phyloP scores from a whole-genome alignment of 2,888 invertebrate species.

The Flexamia atlantica region DNA sequence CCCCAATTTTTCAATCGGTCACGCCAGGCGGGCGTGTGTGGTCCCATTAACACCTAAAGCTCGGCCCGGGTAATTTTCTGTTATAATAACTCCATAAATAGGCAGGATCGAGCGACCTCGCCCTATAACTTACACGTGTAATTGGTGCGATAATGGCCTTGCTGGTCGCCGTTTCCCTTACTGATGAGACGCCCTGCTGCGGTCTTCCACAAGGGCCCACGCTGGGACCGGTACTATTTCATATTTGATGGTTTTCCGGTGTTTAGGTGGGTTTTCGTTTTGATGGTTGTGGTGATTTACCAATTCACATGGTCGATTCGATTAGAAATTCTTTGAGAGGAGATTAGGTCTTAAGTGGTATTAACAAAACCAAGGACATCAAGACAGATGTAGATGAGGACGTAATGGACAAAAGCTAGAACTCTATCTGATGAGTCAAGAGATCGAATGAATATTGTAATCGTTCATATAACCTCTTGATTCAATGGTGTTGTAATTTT shows the following conservation, averaged over 20 bases:
- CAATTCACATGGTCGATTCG: no score
- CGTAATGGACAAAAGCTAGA: no score
- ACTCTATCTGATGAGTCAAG: no score
- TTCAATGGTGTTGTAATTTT: no score
- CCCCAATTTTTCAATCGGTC: conserved; percentile 40
- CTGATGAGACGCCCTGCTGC: conserved; percentile 1
- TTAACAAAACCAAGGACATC: no score
- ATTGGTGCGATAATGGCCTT: conserved; percentile 13
- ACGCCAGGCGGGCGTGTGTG: conserved; percentile 17
- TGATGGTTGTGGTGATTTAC: no score
- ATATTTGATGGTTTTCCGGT: neutral
- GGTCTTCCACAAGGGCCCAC: neutral
- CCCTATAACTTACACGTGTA: conserved; percentile 51
- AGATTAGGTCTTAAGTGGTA: no score
- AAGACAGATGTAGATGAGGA: no score
- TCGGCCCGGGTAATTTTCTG: conserved; percentile 39
- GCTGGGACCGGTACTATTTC: neutral
- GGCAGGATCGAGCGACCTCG: conserved; percentile 46
- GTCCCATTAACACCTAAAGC: conserved; percentile 48
- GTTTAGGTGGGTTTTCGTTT: no score
- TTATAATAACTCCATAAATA: conserved; percentile 54
- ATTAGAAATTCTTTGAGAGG: no score
- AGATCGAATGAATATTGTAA: no score
- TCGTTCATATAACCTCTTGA: no score
- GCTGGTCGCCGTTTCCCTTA: neutral